Evolutionary conservation across 1,140 invertebrate species (phyloP).

Genomic region (Eufriesea mexicana): DNA sequence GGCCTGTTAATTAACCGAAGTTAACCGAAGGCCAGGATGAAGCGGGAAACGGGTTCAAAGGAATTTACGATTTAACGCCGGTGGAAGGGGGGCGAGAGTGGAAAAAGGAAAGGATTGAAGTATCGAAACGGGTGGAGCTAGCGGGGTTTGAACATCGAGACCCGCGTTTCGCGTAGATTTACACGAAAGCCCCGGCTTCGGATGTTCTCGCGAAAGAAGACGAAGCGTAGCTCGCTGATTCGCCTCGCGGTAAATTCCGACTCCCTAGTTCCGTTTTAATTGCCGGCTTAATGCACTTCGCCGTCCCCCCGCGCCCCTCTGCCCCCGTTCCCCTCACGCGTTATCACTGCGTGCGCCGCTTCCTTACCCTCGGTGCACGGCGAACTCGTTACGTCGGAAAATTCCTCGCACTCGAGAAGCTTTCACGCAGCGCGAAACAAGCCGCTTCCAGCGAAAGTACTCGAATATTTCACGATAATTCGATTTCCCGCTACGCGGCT

Average conservation of each 20-base stretch:
- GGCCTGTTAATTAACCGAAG: constrained; percentile 32
- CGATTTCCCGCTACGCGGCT: neutral
- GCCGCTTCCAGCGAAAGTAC: neutral
- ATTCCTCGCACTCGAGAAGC: constrained; percentile 14
- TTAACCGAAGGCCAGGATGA: constrained; percentile 8
- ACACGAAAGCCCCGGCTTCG: neutral
- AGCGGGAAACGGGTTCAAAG: constrained; percentile 11
- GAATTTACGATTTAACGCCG: constrained; percentile 27
- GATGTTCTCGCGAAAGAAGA: constrained; percentile 20
- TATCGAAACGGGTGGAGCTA: neutral
- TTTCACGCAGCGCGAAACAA: neutral
- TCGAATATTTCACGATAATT: constrained; percentile 20
- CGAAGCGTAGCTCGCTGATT: constrained; percentile 37
- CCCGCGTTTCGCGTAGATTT: constrained; percentile 15
- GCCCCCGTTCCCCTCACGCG: neutral
- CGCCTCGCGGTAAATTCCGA: constrained; percentile 53
- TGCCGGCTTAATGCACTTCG: constrained; percentile 64
- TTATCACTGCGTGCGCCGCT: constrained; percentile 3
- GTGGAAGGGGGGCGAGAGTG: neutral
- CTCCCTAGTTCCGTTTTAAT: constrained; percentile 65
- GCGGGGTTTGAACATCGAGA: neutral
- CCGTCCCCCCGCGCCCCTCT: neutral
- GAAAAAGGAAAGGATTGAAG: constrained; percentile 27
- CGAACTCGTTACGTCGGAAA: neutral
- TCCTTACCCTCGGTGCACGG: constrained; percentile 4